Conservation (phyloP, 1,140 invertebrate species). For the Bombus affinis region DNA sequence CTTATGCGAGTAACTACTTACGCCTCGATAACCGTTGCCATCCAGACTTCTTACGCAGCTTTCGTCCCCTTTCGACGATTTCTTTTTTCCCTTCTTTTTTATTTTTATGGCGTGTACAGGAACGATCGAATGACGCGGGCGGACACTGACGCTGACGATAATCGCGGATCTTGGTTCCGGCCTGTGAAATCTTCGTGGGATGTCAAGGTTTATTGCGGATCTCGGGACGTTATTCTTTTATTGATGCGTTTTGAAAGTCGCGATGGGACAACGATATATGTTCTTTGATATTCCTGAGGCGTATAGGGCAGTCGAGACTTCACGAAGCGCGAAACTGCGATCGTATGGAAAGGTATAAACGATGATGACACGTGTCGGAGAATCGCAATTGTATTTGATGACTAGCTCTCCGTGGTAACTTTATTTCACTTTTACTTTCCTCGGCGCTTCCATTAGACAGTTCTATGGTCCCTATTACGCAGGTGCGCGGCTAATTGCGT, state of each 20-base stretch:
- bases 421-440: too few species aligned
- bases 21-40: constrained; percentile 46
- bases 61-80: too few species aligned
- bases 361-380: neutral
- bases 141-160: constrained; percentile 44
- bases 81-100: neutral
- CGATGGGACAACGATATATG: neutral
- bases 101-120: constrained; percentile 40
- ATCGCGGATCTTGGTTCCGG: constrained; percentile 26
- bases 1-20: constrained; percentile 44
- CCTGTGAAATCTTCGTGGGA: neutral
- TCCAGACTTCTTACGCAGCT: neutral
- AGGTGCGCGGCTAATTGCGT: constrained; percentile 30
- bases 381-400: neutral
- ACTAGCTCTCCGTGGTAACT: too few species aligned
- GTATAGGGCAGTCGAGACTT: neutral
- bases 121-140: neutral
- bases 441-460: neutral
- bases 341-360: neutral
- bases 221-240: constrained; percentile 21
- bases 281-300: neutral
- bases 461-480: neutral
- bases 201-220: neutral
- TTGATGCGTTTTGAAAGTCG: neutral
- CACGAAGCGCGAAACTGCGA: neutral